A percentile compares a stretch with the other conserved stretches of the same genome.
phyloP scores from a whole-genome alignment of 2,113 vertebrate species.

The Oreochromis spilurus region DNA sequence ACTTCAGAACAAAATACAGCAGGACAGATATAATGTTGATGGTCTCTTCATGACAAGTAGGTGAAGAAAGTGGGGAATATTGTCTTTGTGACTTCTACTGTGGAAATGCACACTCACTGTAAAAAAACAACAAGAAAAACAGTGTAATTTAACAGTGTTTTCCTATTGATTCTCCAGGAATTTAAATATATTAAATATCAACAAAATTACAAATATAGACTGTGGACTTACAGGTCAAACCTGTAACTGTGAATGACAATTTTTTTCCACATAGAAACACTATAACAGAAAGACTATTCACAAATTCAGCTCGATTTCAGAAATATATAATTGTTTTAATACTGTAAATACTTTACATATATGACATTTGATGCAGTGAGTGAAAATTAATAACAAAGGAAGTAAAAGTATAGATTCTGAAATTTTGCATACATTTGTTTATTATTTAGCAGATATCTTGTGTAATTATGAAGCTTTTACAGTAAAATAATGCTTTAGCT shows the following conservation, averaged over 20 bases:
- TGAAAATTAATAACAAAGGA: not conserved
- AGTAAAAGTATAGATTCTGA: not conserved
- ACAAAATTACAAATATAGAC: not conserved
- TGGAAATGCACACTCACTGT: not conserved
- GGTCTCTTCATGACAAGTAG: not conserved
- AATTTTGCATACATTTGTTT: not conserved
- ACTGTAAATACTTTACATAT: not conserved
- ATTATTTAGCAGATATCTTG: not conserved
- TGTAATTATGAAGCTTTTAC: not conserved
- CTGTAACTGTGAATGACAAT: not conserved
- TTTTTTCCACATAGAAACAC: not conserved
- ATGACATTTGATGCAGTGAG: not conserved
- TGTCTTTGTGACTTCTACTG: not conserved
- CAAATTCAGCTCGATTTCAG: not conserved
- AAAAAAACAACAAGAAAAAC: not conserved
- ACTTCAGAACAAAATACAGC: not conserved
- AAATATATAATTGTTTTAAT: not conserved
- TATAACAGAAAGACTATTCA: not conserved
- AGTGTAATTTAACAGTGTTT: not conserved
- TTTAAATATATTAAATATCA: not conserved
- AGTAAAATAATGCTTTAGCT: not conserved
- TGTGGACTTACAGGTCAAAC: too few species aligned
- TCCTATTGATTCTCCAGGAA: not conserved
- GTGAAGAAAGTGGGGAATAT: not conserved
- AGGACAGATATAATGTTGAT: not conserved